phyloP scores from a whole-genome alignment of 2,888 invertebrate species.

The Campoplex nolae region DNA sequence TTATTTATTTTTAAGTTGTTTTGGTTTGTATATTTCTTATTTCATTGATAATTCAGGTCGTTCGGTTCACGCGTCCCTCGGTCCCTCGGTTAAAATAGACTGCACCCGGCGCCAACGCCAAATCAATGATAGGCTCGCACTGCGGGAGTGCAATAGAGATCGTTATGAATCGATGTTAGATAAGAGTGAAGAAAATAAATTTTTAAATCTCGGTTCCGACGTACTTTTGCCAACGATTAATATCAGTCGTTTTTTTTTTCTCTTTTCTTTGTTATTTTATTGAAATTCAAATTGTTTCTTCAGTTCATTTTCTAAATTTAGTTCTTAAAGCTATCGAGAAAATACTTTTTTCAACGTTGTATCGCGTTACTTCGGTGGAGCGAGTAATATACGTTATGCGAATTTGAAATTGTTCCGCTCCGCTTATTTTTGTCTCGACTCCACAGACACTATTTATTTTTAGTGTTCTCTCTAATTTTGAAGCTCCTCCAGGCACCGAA shows the following conservation, averaged over 20 bases:
- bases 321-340: neutral
- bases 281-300: neutral
- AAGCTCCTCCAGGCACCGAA: neutral
- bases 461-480: neutral
- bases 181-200: neutral
- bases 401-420: neutral
- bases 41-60: conserved; percentile 56
- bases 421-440: neutral
- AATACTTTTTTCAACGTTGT: neutral
- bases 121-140: conserved; percentile 37
- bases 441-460: neutral
- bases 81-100: conserved; percentile 7
- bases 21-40: neutral
- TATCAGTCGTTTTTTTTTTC: neutral
- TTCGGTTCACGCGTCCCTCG: conserved; percentile 1
- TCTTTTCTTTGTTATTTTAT: neutral
- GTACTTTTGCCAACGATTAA: neutral
- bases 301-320: neutral
- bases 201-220: neutral
- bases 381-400: neutral
- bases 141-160: conserved; percentile 29
- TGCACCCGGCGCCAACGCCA: conserved; percentile 8
- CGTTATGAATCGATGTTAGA: conserved; percentile 19
- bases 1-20: neutral
- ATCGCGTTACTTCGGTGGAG: neutral